Evolutionary conservation across 30 jellyfish, hydroid and myxozoan genomes (phyloP), one percentile per base, ranked within the genome.

Genomic region (Aurelia sp.): DNA sequence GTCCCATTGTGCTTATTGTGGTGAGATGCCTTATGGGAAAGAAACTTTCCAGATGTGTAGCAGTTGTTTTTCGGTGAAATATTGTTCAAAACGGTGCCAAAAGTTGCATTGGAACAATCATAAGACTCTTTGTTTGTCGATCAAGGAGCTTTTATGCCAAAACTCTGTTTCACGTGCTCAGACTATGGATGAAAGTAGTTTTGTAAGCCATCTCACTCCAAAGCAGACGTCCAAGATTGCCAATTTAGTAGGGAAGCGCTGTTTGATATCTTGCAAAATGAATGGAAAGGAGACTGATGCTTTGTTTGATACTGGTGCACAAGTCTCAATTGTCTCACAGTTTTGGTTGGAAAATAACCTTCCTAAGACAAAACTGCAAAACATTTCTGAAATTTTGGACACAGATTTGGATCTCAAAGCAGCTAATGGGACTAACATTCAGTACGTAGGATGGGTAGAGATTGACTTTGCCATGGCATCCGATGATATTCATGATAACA

Each of bases 221-320:
- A 62, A 79, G 12, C 67, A 79, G 35, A 44, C 68, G 4, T 44
- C 70, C 13, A 79, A 63, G 41, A 63, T 79, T 22, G 81, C 81
- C 27, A 79, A 79, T 0, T 48, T 79, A 18, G 81, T 79, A 5
- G 81, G 90, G 41, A 19, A 61, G 41, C 48, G 67, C 21, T 59
- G 79, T 20, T 11, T 68, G 61, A 48, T 79, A 12, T 27, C 67
- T n/a, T 79, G 80, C 38, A 20, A 35, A 30, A 18, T 79, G 16
- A 65, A 65, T 62, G 81, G 67, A 27, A 63, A 6, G 57, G 30
- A 35, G 41, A 31, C 71, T 41, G 53, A 63, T 12, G 90, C 90
- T 12, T 61, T 79, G 47, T 79, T 61, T 61, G 79, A 76, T 60
- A 76, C 88, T 17, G 78, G 88, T 31, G 88, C 88, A 10, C 88